Evolutionary conservation across 2,113 vertebrate genomes (phyloP), one percentile per base, ranked within the genome.

Genomic region (Microtus ochrogaster): DNA sequence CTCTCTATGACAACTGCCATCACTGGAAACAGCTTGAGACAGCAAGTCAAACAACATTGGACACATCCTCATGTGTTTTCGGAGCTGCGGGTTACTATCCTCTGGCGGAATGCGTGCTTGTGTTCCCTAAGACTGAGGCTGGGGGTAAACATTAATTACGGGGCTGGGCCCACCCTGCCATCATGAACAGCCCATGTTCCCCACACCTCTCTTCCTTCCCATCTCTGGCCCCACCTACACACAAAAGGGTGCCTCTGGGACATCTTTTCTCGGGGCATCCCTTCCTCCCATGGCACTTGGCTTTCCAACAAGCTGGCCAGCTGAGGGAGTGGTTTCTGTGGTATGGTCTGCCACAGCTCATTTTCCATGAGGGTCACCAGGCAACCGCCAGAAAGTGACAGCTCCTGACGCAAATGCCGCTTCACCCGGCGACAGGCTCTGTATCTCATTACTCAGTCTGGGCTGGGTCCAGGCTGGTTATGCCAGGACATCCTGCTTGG

Each of bases 281-380:
- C 44, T 55, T 10, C 63, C 28, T 79, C 79, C 73, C 11, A 3
- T 26, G 73, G 84, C 94, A 55, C 88, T 70, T 5, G 70, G 95
- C 96, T 97, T 97, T 97, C 97, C 91, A 8, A 79, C 0, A 33
- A 68, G 93, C 70, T 74, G 5, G 74, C 96, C 95, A 94, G 93
- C 89, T 76, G 74, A 95, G 87, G 95, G 96, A 94, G 93, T 94
- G 97, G 96, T 96, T 97, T 96, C 95, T 97, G 97, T 93, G 96
- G 91, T 95, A 85, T 6, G 30, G 87, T 92, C 79, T 21, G 16
- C 89, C 92, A 87, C 95, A 72, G 88, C 72, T 97, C 89, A 93
- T 98, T 97, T 98, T 97, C 97, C 96, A 97, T 92, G 63, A 93
- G 52, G 88, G 96, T 97, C 96, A 97, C 96, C 90, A 96, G 92